Percentiles rank a stretch among this genome's conserved stretches.
These are phyloP conservation scores for Falco punctatus DNA, from an alignment of 2,113 vertebrate species.

Conservation along the genomic window DNA sequence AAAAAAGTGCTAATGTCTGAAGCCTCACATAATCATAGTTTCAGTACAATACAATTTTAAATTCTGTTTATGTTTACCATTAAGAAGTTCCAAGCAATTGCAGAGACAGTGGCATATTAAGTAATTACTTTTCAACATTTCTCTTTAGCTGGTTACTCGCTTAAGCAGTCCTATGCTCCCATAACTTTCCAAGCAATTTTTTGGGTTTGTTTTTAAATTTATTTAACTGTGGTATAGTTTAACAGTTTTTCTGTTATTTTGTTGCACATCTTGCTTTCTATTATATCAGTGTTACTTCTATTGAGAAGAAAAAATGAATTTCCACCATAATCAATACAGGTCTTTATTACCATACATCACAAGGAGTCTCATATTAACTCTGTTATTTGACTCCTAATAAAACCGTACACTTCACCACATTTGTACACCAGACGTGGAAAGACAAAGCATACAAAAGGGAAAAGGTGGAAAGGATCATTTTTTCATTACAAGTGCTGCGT, in stretches of 20 bases:
- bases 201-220: neutral
- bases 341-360: slow-evolving; percentile 37
- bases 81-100: neutral
- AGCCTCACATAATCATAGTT: neutral
- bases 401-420: neutral
- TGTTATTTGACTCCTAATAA: neutral
- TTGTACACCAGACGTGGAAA: neutral
- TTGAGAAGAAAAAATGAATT: slow-evolving; percentile 65
- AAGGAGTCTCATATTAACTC: neutral
- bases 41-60: neutral
- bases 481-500: slow-evolving; percentile 10
- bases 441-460: slow-evolving; percentile 35
- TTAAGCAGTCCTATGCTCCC: neutral
- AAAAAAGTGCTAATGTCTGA: neutral
- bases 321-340: slow-evolving; percentile 29
- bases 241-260: neutral
- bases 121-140: neutral
- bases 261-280: neutral
- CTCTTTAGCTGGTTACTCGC: neutral
- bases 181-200: neutral
- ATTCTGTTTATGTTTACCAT: neutral
- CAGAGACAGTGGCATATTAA: neutral
- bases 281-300: neutral
- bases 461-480: slow-evolving; percentile 44
- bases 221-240: neutral